phyloP scores from a whole-genome alignment of 2,888 invertebrate species.

The Gastrophysa polygoni region DNA sequence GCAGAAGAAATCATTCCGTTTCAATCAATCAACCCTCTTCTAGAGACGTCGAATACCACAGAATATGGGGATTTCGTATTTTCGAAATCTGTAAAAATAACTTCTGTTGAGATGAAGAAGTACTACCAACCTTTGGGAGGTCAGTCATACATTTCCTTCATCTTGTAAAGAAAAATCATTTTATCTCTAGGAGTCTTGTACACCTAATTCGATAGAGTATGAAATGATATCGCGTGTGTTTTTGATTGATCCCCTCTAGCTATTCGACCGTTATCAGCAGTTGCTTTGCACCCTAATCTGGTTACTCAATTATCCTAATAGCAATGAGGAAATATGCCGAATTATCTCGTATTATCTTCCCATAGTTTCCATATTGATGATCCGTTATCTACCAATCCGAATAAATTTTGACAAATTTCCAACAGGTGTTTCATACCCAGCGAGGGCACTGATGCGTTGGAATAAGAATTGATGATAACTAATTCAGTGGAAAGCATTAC shows the following conservation, averaged over 20 bases:
- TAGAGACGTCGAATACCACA: no score
- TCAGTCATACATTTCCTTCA: no score
- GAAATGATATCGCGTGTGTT: background rate
- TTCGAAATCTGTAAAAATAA: no score
- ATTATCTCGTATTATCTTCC: conserved; percentile 1
- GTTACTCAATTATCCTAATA: background rate
- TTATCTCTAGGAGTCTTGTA: no score
- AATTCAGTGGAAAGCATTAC: conserved; percentile 1
- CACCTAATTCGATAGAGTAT: background rate
- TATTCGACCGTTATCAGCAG: background rate
- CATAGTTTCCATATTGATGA: background rate
- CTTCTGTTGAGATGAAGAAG: no score
- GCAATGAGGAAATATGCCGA: conserved; percentile 1
- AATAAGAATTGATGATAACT: conserved; percentile 1
- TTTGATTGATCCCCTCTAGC: background rate
- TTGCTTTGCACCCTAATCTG: background rate
- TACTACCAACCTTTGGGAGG: no score
- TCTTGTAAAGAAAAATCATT: no score
- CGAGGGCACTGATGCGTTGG: background rate
- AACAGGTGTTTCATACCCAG: background rate
- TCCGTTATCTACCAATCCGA: background rate
- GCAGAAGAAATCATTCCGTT: no score
- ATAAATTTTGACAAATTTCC: background rate
- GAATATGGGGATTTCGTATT: no score
- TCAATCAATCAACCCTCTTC: no score